Evolutionary conservation across 2,113 vertebrate species (phyloP), one percentile per base, ranked within the genome.

Genomic region (Catharus fuscescens): DNA sequence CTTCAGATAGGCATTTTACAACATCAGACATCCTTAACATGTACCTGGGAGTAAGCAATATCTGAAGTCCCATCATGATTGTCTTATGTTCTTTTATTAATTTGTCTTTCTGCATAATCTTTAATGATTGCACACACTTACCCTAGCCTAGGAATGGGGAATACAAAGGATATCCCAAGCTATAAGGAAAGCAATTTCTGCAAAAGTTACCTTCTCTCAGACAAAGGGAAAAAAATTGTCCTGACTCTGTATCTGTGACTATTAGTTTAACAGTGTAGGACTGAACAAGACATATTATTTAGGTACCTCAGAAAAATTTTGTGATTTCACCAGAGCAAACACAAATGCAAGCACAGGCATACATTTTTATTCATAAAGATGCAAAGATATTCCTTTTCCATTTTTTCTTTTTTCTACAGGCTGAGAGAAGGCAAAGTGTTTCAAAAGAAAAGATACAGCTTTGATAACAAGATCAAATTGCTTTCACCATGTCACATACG

Each of bases 391-490:
- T 90, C 32, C 7, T 84, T 60, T 53, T 56, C 32, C 13, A 53
- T 95, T 83, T 82, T 32, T 40, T 38, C 8, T 44, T 56, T 66
- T 47, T 84, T 9, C 59, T n/a, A 69, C 29, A 84, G 14, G 14
- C 38, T 91, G 12, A 59, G n/a, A 76, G 26, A 77, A 76, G 34
- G 36, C 14, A 50, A 64, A 77, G 20, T 13, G 6, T 47, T 86
- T 74, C 72, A 70, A 78, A 90, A 84, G n/a, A 76, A 76, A 70
- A 89, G 5, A 24, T 23, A 54, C 0, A 59, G 31, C 56, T 94
- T 94, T 92, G 65, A 91, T 87, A 89, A 74, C 9, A 56, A 78
- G 47, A 91, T 92, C 77, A 91, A 94, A 89, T 57, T 64, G 26
- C 26, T 87, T 84, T 89, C 52, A 54, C 34, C 29, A 66, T 60